Base-by-base conservation (phyloP, 2,888 invertebrate species). In the Molanna angustata region DNA sequence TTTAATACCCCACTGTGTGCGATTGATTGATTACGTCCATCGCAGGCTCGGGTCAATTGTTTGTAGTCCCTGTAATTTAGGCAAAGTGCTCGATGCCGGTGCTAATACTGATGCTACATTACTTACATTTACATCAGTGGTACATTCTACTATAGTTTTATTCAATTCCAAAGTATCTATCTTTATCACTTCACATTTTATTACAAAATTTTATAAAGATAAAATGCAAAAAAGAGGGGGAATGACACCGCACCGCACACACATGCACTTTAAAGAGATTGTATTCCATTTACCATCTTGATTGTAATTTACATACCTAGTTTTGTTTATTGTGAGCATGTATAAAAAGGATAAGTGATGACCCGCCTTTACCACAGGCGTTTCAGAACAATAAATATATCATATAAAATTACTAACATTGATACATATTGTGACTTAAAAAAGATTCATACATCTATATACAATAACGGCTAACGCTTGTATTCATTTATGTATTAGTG, bases 351-450 rank as follows among this genome's bases (percentile, higher is more conserved):
- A 49, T 49, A 45, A 47, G 45, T 49, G 44, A 32, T 37, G 41
- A 39, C 33, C 42, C 51, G 47, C 47, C 56, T 43, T 46, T 46
- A 49, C 53, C 50, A 39, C 49, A 44, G 49, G 39, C 47, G 54
- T 42, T 50, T 39, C 54, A 40, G 51, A 53, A 50, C 54, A 54
- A 47, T 54, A 54, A 19, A 19, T 20, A 17, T 44, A 49, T 57
- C 54, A 49, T 57, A 57, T 52, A 57, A 57, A 57, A 57, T 57
- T 54, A 54, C 57, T 57, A 57, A 57, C 57, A 57, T 54, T 52
- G 45, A 57, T 57, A 55, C 54, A 57, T 54, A 53, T 52, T 57
- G 57, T 54, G 57, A 58, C 52, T 58, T 58, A 58, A 44, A 56
- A 54, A 57, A 47, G 54, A 55, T 49, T 52, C 57, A 44, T 55